Conservation (phyloP, 2,113 vertebrate species). For the Chloroceryle aenea region DNA sequence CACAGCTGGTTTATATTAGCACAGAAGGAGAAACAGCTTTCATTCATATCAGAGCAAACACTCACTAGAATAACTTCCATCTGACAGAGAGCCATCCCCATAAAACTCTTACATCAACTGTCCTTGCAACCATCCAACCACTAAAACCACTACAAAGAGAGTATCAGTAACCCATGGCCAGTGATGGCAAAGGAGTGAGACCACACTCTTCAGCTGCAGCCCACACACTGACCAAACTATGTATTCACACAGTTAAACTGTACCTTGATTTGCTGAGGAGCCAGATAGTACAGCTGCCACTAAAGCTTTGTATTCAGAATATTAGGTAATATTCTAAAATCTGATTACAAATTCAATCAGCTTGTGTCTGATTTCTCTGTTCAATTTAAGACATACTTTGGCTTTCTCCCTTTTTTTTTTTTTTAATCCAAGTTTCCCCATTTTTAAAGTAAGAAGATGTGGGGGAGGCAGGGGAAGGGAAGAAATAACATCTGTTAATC, state of each 20-base stretch:
- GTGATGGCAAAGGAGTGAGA: background rate
- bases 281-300: background rate
- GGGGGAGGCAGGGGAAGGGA: too few relatives aligned
- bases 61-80: background rate
- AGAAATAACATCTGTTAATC: background rate
- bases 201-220: background rate
- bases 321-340: background rate
- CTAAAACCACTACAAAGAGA: constrained; percentile 23
- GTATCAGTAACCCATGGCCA: background rate
- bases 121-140: background rate
- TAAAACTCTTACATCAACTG: constrained; percentile 1
- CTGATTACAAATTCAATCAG: background rate
- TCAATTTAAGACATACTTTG: background rate
- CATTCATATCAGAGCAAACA: background rate
- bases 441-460: background rate
- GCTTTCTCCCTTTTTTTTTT: background rate
- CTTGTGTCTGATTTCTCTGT: background rate
- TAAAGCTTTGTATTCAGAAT: background rate
- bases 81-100: background rate
- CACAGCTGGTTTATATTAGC: background rate
- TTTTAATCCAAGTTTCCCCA: background rate
- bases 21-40: background rate
- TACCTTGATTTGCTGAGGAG: background rate
- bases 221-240: background rate
- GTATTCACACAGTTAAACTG: background rate